A percentile compares a stretch with the other conserved stretches of the same genome.
Conservation (phyloP, 2,113 vertebrate species). For the Ceyx melanurus region DNA sequence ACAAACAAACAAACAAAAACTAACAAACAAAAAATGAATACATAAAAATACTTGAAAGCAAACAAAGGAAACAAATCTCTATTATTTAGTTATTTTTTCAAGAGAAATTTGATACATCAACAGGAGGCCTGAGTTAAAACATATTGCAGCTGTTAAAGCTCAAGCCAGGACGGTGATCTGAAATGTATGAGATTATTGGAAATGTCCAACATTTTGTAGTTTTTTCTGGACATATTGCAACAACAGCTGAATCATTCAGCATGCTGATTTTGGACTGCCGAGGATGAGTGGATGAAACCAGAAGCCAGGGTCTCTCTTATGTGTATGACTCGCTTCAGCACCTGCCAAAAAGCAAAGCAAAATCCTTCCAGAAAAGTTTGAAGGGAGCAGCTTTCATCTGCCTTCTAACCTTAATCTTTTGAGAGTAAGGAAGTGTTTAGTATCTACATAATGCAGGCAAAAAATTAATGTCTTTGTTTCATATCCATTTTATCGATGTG, state of each 20-base stretch:
- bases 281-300: background rate
- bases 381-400: background rate
- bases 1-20: too few relatives aligned
- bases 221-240: slow-evolving; percentile 33
- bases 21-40: background rate
- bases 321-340: background rate
- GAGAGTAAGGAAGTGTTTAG: background rate
- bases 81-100: background rate
- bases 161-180: background rate
- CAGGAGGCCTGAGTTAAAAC: background rate
- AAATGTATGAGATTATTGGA: background rate
- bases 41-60: background rate
- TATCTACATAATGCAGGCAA: background rate
- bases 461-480: background rate
- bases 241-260: slow-evolving; percentile 25
- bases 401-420: background rate
- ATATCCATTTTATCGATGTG: background rate
- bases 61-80: background rate
- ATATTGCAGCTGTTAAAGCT: background rate
- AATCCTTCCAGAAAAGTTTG: background rate
- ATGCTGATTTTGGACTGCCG: slow-evolving; percentile 28
- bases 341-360: background rate
- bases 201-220: background rate
- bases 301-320: background rate
- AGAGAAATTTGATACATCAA: background rate